Conservation (phyloP, 1,140 invertebrate genomes). For the Drosophila quadrilineata region DNA sequence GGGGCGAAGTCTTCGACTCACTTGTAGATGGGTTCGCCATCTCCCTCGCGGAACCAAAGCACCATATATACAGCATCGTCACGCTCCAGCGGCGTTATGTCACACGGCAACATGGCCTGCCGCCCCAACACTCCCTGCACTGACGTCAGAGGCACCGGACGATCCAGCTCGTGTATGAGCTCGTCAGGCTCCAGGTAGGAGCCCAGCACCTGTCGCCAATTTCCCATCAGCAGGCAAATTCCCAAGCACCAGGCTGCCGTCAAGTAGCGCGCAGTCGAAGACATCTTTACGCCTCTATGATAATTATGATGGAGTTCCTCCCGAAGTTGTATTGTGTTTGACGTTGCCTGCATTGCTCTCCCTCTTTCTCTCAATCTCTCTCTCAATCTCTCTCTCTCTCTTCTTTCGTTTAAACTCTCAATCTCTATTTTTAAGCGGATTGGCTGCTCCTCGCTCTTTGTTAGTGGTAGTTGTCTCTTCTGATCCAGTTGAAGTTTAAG, state of each 20-base stretch:
- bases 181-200: constrained; percentile 78
- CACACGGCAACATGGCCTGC: constrained; percentile 90
- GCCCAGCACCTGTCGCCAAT: constrained; percentile 11
- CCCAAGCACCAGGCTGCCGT: constrained; percentile 27
- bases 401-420: constrained; percentile 28
- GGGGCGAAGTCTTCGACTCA: constrained; percentile 79
- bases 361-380: constrained; percentile 9
- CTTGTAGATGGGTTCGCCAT: constrained; percentile 93
- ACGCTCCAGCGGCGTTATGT: constrained; percentile 88
- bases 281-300: no score
- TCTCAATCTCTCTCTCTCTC: constrained; percentile 1
- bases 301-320: no score
- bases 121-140: constrained; percentile 90
- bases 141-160: constrained; percentile 87
- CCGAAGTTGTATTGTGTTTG: constrained; percentile 17
- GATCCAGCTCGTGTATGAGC: constrained; percentile 80
- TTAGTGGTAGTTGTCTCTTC: constrained; percentile 52
- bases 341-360: constrained; percentile 53
- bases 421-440: no score
- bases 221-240: constrained; percentile 33
- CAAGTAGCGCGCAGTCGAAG: not conserved
- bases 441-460: no score
- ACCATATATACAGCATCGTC: constrained; percentile 93
- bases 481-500: constrained; percentile 34
- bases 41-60: constrained; percentile 92